phyloP scores from a whole-genome alignment of 92 coral and sea anemone genomes.

The Porites lobata region DNA sequence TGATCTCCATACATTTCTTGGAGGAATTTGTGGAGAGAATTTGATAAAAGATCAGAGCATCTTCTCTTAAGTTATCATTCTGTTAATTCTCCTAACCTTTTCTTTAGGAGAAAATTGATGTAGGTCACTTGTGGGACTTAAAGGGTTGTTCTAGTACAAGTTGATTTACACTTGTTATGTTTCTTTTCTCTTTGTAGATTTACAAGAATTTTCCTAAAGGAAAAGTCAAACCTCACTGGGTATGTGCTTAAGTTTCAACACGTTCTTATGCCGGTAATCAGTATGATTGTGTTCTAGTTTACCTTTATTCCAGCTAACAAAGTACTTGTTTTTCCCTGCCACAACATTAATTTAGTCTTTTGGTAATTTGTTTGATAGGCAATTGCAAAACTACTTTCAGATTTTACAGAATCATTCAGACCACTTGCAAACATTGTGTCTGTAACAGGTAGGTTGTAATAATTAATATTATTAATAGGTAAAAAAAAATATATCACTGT shows the following conservation, averaged over 20 bases:
- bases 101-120: too few species aligned
- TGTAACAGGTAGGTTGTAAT: slow-evolving; percentile 74
- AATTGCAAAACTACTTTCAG: slow-evolving; percentile 87
- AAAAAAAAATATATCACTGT: background rate
- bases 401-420: slow-evolving; percentile 88
- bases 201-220: slow-evolving; percentile 93
- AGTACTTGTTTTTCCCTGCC: background rate
- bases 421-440: slow-evolving; percentile 95
- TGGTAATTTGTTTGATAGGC: slow-evolving; percentile 63
- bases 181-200: slow-evolving; percentile 59
- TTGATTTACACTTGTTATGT: too few species aligned
- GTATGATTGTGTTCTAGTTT: too few species aligned
- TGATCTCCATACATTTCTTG: too few species aligned
- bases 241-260: slow-evolving; percentile 35
- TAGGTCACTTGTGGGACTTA: too few species aligned
- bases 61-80: too few species aligned
- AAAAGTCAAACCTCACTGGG: slow-evolving; percentile 91
- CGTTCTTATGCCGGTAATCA: too few species aligned
- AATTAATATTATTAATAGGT: too few species aligned
- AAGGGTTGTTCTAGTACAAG: too few species aligned
- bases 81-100: too few species aligned
- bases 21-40: too few species aligned
- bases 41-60: too few species aligned
- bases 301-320: background rate
- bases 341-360: background rate